Evolutionary conservation across 2,113 vertebrate species (phyloP).

Genomic region (Antigone vipio): DNA sequence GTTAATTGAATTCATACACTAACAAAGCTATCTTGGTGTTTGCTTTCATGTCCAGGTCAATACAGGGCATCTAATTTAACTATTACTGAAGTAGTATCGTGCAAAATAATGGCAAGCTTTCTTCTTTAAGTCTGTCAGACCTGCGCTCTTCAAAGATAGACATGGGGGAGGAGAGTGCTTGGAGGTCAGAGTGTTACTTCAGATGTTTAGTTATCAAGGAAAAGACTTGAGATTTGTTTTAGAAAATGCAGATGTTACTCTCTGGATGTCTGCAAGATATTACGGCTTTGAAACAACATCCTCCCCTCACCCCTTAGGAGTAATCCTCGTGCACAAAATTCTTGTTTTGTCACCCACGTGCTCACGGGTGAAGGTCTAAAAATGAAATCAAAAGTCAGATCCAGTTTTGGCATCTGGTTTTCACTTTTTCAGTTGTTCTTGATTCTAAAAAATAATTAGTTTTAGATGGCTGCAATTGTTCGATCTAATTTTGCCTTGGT

Average conservation of each 20-base stretch:
- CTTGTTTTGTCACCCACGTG: neutral
- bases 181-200: neutral
- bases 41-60: constrained; percentile 6
- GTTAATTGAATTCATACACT: neutral
- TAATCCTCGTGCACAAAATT: neutral
- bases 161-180: neutral
- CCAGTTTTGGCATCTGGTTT: neutral
- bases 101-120: neutral
- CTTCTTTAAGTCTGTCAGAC: neutral
- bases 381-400: neutral
- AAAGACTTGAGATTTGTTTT: neutral
- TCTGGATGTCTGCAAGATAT: neutral
- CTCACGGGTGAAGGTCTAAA: neutral
- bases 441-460: neutral
- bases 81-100: neutral
- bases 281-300: neutral
- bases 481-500: neutral
- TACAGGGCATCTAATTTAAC: neutral
- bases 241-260: neutral
- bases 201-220: neutral
- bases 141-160: neutral
- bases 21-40: neutral
- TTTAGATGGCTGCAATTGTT: neutral
- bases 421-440: neutral
- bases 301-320: neutral